These are phyloP conservation scores for Albula glossodonta DNA, from an alignment of 2,113 vertebrate genomes.

Conservation along the genomic window DNA sequence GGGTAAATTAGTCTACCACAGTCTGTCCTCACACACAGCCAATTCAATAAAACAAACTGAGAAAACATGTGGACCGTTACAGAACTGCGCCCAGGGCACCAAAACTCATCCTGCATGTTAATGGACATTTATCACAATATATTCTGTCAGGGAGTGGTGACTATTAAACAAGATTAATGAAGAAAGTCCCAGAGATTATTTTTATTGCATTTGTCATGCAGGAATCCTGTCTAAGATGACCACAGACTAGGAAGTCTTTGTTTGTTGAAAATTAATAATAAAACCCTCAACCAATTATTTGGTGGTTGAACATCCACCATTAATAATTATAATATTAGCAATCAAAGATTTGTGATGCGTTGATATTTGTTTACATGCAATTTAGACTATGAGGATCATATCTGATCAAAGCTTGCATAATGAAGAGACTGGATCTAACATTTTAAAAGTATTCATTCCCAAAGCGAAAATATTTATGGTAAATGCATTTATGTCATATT, in stretches of 20 bases:
- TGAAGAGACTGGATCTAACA: no score
- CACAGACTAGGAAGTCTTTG: constrained; percentile 5
- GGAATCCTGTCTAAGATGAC: constrained; percentile 22
- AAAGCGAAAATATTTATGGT: no score
- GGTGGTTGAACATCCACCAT: not conserved
- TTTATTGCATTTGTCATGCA: constrained; percentile 38
- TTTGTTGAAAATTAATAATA: constrained; percentile 10
- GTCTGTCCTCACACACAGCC: constrained; percentile 65
- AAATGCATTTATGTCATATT: no score
- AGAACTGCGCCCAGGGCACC: constrained; percentile 52
- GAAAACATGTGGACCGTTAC: constrained; percentile 69
- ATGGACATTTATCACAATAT: constrained; percentile 63
- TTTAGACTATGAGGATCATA: no score
- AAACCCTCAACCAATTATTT: constrained; percentile 26
- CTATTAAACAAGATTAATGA: constrained; percentile 61
- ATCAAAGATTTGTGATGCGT: not conserved
- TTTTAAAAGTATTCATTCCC: no score
- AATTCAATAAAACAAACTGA: constrained; percentile 70
- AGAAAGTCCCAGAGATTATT: constrained; percentile 38
- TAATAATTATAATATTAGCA: not conserved
- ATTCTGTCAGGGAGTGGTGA: constrained; percentile 55
- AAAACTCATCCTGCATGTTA: constrained; percentile 63
- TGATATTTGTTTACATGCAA: not conserved
- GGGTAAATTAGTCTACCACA: constrained; percentile 64
- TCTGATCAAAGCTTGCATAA: no score